Evolutionary conservation across 2,797 vertebrate genomes (phyloP), one percentile per base, ranked within the genome.

Genomic region (Liparis tanakae): DNA sequence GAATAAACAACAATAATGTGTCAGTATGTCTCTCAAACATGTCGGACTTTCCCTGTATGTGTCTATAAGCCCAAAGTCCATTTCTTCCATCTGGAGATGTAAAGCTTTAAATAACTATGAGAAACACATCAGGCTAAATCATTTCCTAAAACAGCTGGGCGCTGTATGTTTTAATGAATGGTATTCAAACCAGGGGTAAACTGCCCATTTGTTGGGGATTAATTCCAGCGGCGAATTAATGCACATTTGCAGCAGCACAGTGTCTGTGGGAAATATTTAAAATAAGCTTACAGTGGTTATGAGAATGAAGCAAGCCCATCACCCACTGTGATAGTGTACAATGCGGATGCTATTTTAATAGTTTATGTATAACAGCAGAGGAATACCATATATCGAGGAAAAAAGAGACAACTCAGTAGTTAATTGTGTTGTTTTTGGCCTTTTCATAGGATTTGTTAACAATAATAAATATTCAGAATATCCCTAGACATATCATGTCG

Each of bases 141-240:
- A 41, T 60, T 55, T 37, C 6, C 39, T 14, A 3, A 56, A 69
- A 15, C 18, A 64, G 7, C 4, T 48, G 39, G 50, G 9, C 2
- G 48, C 30, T 58, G 4, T n/a, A 4, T 37, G 8, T 62, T 69
- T 67, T 18, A 54, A 36, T 13, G 59, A 68, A 59, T 20, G 33
- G n/a, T 17, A 61, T 7, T 50, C 8, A 68, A 54, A 25, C 46
- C 34, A 61, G 15, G 15, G 33, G 25, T 20, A 62, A 53, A 53
- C 33, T 22, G 33, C 3, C 2, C 6, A 48, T n/a, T 17, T 67
- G 5, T 41, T 8, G 6, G 7, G 61, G 41, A 67, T 22, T 57
- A 44, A 58, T 68, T 66, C 56, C 5, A 56, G 12, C 0, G 0
- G 4, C 0, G 10, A 63, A 67, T 70, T 44, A 33, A 80, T 51